These are phyloP conservation scores for Enteromius mattozi DNA, from an alignment of 2,797 vertebrate species.

Conservation along the genomic window DNA sequence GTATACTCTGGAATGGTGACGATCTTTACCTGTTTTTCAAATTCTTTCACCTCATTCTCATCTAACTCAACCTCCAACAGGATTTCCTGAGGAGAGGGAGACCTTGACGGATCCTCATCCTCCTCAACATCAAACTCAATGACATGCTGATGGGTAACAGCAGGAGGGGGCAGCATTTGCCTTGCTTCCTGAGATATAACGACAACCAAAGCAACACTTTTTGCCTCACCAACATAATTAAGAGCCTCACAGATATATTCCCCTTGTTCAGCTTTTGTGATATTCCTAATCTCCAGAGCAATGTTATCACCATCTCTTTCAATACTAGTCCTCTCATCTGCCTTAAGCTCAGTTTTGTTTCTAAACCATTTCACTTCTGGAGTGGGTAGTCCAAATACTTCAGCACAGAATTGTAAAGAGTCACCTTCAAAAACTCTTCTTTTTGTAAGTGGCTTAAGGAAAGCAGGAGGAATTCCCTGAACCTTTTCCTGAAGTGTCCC, in stretches of 20 bases:
- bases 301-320: conserved; percentile 86
- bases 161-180: conserved; percentile 86
- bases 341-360: conserved; percentile 87
- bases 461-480: conserved; percentile 92
- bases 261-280: conserved; percentile 86
- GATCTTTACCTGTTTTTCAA: conserved; percentile 98
- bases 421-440: conserved; percentile 87
- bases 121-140: conserved; percentile 96
- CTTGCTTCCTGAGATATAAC: conserved; percentile 84
- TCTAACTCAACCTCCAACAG: conserved; percentile 95
- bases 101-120: conserved; percentile 85
- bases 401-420: conserved; percentile 82
- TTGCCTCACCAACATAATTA: conserved; percentile 94
- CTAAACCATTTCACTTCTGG: conserved; percentile 94
- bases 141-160: conserved; percentile 94
- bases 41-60: conserved; percentile 95
- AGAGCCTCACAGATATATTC: conserved; percentile 94
- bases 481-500: conserved; percentile 86
- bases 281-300: conserved; percentile 81
- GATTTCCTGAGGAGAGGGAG: conserved; percentile 98
- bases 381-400: conserved; percentile 90
- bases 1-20: conserved; percentile 94
- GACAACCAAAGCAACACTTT: conserved; percentile 87
- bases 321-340: conserved; percentile 79
- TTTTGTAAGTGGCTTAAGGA: conserved; percentile 89